A percentile compares a stretch with the other conserved stretches of the same genome.
phyloP scores from a whole-genome alignment of 2,888 invertebrate genomes.

The Druceiella hillmani region DNA sequence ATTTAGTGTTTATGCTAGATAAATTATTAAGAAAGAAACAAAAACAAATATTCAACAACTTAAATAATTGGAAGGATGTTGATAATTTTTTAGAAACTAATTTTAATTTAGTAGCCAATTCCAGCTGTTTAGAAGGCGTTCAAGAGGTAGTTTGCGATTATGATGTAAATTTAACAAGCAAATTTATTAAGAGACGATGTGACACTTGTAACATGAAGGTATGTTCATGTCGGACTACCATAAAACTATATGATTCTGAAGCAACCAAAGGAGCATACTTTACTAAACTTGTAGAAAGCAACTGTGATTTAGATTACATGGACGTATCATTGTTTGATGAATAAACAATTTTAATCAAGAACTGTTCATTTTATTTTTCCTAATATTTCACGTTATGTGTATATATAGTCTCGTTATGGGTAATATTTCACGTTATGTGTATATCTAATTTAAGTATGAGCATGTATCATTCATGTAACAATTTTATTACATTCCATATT shows the following conservation, averaged over 20 bases:
- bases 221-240: conserved; percentile 36
- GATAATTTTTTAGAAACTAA: conserved; percentile 62
- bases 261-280: conserved; percentile 37
- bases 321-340: conserved; percentile 38
- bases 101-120: conserved; percentile 43
- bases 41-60: conserved; percentile 71
- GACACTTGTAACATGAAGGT: conserved; percentile 38
- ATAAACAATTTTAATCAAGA: no score
- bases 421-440: no score
- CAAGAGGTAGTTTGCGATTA: conserved; percentile 38
- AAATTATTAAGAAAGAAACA: conserved; percentile 67
- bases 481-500: no score
- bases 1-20: conserved; percentile 93
- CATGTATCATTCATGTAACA: no score
- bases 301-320: conserved; percentile 37
- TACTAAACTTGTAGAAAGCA: conserved; percentile 32
- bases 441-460: no score
- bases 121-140: conserved; percentile 27
- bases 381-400: no score
- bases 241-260: conserved; percentile 33
- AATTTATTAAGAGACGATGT: conserved; percentile 39
- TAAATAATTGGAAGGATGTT: conserved; percentile 63
- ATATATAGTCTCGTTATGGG: no score
- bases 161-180: conserved; percentile 38
- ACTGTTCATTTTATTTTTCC: no score